Evolutionary conservation across 2,888 invertebrate genomes (phyloP), one percentile per base, ranked within the genome.

Genomic region (Euproctis similis): DNA sequence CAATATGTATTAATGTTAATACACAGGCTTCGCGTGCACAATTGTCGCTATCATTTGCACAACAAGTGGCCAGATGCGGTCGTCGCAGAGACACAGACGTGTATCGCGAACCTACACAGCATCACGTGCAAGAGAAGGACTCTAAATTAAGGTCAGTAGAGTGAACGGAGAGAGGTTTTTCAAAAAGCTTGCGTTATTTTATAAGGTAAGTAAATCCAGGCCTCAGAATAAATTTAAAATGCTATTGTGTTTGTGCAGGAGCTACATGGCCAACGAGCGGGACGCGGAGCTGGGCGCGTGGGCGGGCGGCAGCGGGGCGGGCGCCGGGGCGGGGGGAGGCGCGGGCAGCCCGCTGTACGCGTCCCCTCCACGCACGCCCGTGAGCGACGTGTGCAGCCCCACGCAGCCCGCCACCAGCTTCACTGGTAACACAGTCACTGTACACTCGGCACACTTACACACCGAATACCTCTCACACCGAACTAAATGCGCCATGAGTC

Each of bases 1-100:
- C n/a, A n/a, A n/a, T n/a, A n/a, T n/a, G n/a, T n/a, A n/a, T n/a
- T n/a, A n/a, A n/a, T n/a, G n/a, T n/a, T n/a, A n/a, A n/a, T n/a
- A n/a, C n/a, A n/a, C 62, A 80, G 76, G 37, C 69, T n/a, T 69
- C 53, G 43, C 64, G 74, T 7, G 54, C 73, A 20, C 66, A 72
- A 49, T 82, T 90, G 38, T 92, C 92, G 8, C 86, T 96, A 59
- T 95, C 96, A 26, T 97, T 96, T 75, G 96, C 96, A 2, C 96
- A 96, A 72, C 96, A 96, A 82, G 87, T 97, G 28, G 96, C 96
- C 44, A 91, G 94, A 42, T 92, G 93, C 65, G 91, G 93, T 1
- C 85, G 93, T 72, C 81, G 92, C 19, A 89, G 92, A 1, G 76
- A 72, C 0, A 35, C 36, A 1, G 46, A 45, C 46, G 52, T 54